A percentile compares a stretch with the other conserved stretches of the same genome.
Conservation (phyloP, 2,888 invertebrate species). For the Syrphus vitripennis region DNA sequence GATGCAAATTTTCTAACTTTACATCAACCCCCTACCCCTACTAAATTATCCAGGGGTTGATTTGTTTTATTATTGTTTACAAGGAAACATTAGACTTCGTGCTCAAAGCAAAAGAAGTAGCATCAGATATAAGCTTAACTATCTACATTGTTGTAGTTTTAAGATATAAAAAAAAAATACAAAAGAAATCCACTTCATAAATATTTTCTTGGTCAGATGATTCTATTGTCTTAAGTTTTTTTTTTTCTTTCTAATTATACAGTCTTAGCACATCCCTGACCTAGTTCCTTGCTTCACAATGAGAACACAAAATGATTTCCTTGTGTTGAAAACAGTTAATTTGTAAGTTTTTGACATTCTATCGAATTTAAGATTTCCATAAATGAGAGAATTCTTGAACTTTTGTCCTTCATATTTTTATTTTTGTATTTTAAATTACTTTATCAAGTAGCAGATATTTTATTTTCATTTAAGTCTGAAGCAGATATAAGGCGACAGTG, state of each 20-base stretch:
- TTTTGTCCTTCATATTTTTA: neutral
- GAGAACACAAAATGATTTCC: conserved; percentile 29
- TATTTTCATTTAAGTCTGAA: neutral
- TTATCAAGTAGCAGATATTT: too few relatives aligned
- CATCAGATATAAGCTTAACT: too few relatives aligned
- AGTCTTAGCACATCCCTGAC: conserved; percentile 49
- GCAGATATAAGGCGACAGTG: neutral
- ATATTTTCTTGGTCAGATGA: conserved; percentile 11
- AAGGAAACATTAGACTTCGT: neutral
- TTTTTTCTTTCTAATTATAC: neutral
- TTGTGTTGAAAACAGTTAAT: conserved; percentile 2
- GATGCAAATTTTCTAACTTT: neutral
- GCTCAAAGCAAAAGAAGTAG: neutral
- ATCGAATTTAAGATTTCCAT: neutral
- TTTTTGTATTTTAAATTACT: too few relatives aligned
- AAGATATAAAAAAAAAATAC: neutral
- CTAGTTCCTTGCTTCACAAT: conserved; percentile 29
- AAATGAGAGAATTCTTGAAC: neutral
- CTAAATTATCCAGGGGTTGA: neutral
- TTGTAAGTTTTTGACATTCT: neutral
- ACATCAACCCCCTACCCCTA: neutral
- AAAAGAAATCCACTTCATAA: conserved; percentile 23
- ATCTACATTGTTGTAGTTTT: neutral
- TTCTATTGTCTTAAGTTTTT: conserved; percentile 16
- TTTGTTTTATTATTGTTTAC: neutral